Base-by-base conservation (phyloP, 2,888 invertebrate species). In the Pocota personata region DNA sequence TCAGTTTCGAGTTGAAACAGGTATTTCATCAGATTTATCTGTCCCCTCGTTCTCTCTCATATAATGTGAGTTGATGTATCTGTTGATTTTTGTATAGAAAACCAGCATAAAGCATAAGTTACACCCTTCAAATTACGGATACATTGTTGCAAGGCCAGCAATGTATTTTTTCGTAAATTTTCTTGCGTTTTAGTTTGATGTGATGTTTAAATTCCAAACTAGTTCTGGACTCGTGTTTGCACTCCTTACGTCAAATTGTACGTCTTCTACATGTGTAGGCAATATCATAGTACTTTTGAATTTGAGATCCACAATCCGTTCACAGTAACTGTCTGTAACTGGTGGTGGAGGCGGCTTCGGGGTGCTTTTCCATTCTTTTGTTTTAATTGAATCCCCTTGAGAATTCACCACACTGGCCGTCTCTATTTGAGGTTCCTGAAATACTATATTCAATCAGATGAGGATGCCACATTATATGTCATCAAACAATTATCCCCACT, bases 141-240 rank as follows among this genome's bases (percentile, higher is more conserved):
- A 82, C 82, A 86, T 67, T 46, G 60, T 77, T 72, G 71, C 46
- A n/a, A 86, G 71, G 30, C 75, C 67, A 21, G 72, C 76, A 72
- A 82, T 77, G 12, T 82, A 82, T 86, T 86, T 86, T 76, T 67
- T 86, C n/a, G 72, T 82, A 86, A 67, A 86, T 60, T 77, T 86
- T 82, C 77, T 77, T 86, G 77, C 82, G 86, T 43, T 57, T 77
- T 60, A 52, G 46, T 35, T 77, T 82, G 76, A 86, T 82, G 82
- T 86, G 86, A 77, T 82, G 43, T 77, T 76, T 86, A 35, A 86
- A 82, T 66, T 86, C 86, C 71, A 76, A 60, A 60, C 86, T 82
- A 67, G 82, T 67, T n/a, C 37, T 46, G 21, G 82, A 86, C 69
- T 86, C 76, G 27, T 76, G 80, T 58, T 86, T 86, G 60, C 86